A percentile compares a stretch with the other conserved stretches of the same genome.
Conservation (phyloP, 2,888 invertebrate species). For the Xestobium rufovillosum region DNA sequence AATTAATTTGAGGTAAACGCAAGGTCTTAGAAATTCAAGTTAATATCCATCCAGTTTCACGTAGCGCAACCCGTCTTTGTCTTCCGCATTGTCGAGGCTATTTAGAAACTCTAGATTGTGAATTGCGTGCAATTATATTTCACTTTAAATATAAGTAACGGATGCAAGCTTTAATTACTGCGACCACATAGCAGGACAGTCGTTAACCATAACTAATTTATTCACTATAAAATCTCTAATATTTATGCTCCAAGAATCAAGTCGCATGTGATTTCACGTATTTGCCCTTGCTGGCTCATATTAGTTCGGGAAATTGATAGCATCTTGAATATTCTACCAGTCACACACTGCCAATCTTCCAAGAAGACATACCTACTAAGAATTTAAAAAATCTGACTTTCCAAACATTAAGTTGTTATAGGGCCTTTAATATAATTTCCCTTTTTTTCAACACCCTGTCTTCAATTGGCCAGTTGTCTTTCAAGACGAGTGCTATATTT, state of each 20-base stretch:
- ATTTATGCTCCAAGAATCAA: conserved; percentile 34
- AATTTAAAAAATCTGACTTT: too few relatives aligned
- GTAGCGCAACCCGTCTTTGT: conserved; percentile 25
- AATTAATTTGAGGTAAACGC: conserved; percentile 38
- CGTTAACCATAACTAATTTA: conserved; percentile 38
- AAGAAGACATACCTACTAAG: too few relatives aligned
- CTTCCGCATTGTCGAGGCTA: conserved; percentile 20
- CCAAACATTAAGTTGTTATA: too few relatives aligned
- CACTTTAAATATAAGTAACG: conserved; percentile 35
- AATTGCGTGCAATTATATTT: conserved; percentile 25
- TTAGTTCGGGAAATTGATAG: too few relatives aligned
- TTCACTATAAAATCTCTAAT: conserved; percentile 37
- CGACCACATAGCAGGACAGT: conserved; percentile 36
- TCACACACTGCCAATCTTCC: too few relatives aligned
- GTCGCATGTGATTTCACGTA: conserved; percentile 22
- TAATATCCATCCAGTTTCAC: conserved; percentile 31
- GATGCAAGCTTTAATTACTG: conserved; percentile 37
- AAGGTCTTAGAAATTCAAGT: conserved; percentile 34
- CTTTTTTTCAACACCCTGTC: too few relatives aligned
- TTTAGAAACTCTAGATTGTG: too few relatives aligned
- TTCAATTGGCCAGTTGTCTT: too few relatives aligned
- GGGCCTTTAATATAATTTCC: too few relatives aligned
- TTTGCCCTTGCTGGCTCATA: conserved; percentile 3
- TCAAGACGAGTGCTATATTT: too few relatives aligned
- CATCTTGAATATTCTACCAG: too few relatives aligned